Percentiles rank a stretch among this genome's conserved stretches.
Conservation (phyloP, 2,888 invertebrate species). For the Metacarcinus magister region DNA sequence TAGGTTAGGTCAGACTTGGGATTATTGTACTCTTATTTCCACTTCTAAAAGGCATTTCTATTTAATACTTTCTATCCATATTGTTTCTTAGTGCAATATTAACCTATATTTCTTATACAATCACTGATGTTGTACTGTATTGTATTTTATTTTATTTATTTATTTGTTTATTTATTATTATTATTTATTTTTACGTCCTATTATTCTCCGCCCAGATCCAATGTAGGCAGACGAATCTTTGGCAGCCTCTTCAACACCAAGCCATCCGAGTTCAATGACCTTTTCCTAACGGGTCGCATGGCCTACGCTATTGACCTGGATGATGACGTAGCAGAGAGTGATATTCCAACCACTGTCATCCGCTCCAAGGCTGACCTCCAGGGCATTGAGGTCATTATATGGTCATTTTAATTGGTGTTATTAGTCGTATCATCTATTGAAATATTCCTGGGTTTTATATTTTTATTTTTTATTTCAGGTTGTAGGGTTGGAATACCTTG, state of each 20-base stretch:
- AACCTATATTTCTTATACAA: no score
- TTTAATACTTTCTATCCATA: no score
- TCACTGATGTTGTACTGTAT: no score
- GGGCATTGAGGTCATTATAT: constrained; percentile 87
- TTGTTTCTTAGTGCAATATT: no score
- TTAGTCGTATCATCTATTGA: background rate
- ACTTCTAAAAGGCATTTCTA: background rate
- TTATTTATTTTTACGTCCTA: background rate
- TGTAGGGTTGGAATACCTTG: background rate
- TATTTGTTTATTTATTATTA: no score
- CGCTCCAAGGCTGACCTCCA: constrained; percentile 95
- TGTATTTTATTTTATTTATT: no score
- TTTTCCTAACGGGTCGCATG: constrained; percentile 98
- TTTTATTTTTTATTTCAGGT: background rate
- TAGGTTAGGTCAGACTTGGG: background rate
- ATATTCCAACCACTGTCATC: constrained; percentile 97
- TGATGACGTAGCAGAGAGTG: constrained; percentile 92
- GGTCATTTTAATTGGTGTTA: background rate
- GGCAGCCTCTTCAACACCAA: constrained; percentile 84
- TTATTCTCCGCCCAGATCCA: constrained; percentile 67
- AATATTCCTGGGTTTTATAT: background rate
- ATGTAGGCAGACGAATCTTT: constrained; percentile 80
- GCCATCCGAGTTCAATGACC: constrained; percentile 92
- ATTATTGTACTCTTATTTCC: background rate
- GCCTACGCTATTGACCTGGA: constrained; percentile 98